Evolutionary conservation across 1,140 invertebrate genomes (phyloP).

Genomic region (Lordiphosa clarofinis): DNA sequence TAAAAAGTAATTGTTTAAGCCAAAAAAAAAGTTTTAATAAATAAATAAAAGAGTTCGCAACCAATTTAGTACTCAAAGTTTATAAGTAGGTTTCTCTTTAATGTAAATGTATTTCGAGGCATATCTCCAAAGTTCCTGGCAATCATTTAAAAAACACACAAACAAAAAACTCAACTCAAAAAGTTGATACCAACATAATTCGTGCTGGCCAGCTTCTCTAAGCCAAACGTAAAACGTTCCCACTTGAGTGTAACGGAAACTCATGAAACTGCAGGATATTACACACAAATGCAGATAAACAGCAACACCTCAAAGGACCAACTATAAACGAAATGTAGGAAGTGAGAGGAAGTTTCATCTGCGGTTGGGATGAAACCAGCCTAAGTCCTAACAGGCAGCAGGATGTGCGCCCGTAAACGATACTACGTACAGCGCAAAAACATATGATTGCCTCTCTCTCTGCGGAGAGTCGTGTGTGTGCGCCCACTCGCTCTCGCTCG

Average conservation of each 20-base stretch:
- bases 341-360: conserved; percentile 70
- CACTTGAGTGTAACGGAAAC: conserved; percentile 49
- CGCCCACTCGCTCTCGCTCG: conserved; percentile 23
- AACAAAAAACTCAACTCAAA: no score
- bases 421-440: conserved; percentile 17
- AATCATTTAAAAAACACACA: no score
- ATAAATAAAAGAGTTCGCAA: no score
- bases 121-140: no score
- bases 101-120: no score
- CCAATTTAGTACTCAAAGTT: no score
- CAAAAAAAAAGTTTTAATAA: no score
- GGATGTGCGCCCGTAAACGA: background rate
- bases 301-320: conserved; percentile 33
- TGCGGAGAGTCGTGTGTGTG: conserved; percentile 9
- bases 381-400: conserved; percentile 22
- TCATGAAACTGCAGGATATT: conserved; percentile 73
- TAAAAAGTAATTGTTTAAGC: no score
- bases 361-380: conserved; percentile 50
- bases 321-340: conserved; percentile 59
- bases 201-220: background rate
- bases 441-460: conserved; percentile 47
- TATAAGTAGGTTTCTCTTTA: no score
- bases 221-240: conserved; percentile 19
- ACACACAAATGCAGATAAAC: conserved; percentile 57
- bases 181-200: no score